Base-by-base conservation (phyloP, 2,888 invertebrate genomes). In the Drosophila monieri region DNA sequence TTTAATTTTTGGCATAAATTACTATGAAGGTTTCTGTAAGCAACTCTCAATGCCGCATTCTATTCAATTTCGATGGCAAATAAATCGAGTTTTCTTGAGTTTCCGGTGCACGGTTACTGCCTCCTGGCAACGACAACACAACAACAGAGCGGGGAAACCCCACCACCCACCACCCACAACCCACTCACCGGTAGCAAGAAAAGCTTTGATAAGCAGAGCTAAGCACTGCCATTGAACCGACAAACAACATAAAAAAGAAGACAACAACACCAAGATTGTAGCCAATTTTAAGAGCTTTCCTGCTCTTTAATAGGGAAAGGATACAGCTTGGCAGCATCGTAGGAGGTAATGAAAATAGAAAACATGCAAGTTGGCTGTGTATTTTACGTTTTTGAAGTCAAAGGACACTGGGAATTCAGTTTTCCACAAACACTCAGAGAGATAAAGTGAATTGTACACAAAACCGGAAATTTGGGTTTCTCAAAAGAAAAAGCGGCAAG, bases 121-220 rank as follows among this genome's bases (percentile, higher is more conserved):
- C 48, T 46, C 71, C 41, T 61, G 73, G 64, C 61, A 76, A 76
- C 77, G 54, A 70, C 60, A 62, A 54, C 53, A 62, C 55, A 56
- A 61, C 53, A 56, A 61, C 51, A 53, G 62, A 8, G 9, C 9
- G 9, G 15, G 3, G 39, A 4, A 15, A 4, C 39, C 18, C 10
- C 15, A 18, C 15, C 39, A 14, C 39, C 39, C 39, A 46, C 43
- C 6, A 35, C 9, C 14, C 25, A n/a, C 18, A 1, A 9, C 30
- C 21, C 15, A 48, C 41, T 39, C n/a, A 51, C 21, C 35, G 49
- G 49, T 25, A 54, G 77, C 66, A 79, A 59, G 49, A 47, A 83
- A 77, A 80, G 84, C 84, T 72, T 69, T 77, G 80, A 77, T 80
- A 84, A 84, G 74, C 74, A 76, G 58, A 70, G 61, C 67, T 51